Evolutionary conservation across 1,140 invertebrate genomes (phyloP).

Genomic region (Goniozus legneri): DNA sequence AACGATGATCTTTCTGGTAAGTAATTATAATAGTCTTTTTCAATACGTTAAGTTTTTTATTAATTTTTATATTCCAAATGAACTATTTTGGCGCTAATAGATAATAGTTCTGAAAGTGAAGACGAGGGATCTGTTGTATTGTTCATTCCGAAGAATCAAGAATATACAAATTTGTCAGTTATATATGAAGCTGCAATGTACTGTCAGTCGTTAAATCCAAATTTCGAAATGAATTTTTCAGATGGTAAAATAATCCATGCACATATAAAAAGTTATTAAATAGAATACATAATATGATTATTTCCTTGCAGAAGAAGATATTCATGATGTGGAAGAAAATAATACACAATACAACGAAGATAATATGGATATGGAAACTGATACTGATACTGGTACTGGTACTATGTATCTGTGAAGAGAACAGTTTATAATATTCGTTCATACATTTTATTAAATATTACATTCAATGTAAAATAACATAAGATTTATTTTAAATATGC

Average conservation of each 20-base stretch:
- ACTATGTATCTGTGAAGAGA: background rate
- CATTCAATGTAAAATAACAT: conserved; percentile 33
- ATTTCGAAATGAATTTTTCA: too few species aligned
- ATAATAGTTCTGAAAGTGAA: conserved; percentile 54
- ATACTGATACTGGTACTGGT: conserved; percentile 29
- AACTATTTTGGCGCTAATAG: conserved; percentile 40
- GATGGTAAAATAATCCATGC: too few species aligned
- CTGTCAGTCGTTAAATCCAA: conserved; percentile 68
- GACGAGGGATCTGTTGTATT: conserved; percentile 60
- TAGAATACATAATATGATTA: too few species aligned
- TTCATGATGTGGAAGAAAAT: conserved; percentile 47
- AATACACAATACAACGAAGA: background rate
- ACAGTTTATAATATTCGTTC: too few species aligned
- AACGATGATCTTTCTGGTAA: too few species aligned
- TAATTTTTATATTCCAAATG: conserved; percentile 24
- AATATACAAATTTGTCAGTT: conserved; percentile 56
- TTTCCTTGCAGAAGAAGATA: conserved; percentile 56
- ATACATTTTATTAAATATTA: conserved; percentile 22
- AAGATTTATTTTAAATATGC: conserved; percentile 51
- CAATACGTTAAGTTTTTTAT: too few species aligned
- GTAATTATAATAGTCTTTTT: too few species aligned
- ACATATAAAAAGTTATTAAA: too few species aligned
- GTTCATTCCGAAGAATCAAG: conserved; percentile 65
- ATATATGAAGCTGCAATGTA: conserved; percentile 69
- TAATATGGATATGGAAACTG: conserved; percentile 28